Evolutionary conservation across 2,797 vertebrate species (phyloP).

Genomic region (Falco berigora): DNA sequence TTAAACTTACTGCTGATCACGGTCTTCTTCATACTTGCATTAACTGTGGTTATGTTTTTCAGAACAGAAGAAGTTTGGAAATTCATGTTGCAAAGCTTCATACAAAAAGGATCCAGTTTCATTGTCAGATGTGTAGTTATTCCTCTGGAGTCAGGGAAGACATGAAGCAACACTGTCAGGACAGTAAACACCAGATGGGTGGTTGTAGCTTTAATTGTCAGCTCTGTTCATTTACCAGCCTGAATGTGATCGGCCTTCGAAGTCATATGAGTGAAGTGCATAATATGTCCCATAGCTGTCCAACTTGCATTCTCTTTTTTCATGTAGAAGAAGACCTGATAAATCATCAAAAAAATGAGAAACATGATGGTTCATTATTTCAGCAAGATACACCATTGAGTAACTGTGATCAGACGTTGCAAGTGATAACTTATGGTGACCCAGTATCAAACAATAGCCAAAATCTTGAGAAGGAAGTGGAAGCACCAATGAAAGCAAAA

Average conservation of each 20-base stretch:
- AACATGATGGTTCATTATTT: slow-evolving; percentile 30
- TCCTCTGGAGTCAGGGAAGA: slow-evolving; percentile 53
- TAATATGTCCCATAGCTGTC: slow-evolving; percentile 56
- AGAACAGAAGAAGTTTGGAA: slow-evolving; percentile 72
- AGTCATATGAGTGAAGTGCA: slow-evolving; percentile 72
- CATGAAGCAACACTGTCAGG: slow-evolving; percentile 67
- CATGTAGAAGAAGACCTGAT: slow-evolving; percentile 59
- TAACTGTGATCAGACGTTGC: slow-evolving; percentile 14
- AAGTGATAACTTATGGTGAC: not conserved
- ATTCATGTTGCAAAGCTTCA: slow-evolving; percentile 74
- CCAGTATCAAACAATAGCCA: slow-evolving; percentile 15
- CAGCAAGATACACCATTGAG: slow-evolving; percentile 1
- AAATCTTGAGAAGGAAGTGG: not conserved
- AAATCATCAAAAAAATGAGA: slow-evolving; percentile 60
- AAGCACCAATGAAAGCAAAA: slow-evolving; percentile 60
- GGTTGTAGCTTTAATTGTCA: slow-evolving; percentile 59
- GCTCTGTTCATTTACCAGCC: slow-evolving; percentile 61
- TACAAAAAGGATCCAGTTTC: slow-evolving; percentile 71
- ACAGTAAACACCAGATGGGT: slow-evolving; percentile 57
- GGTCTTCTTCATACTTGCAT: slow-evolving; percentile 67
- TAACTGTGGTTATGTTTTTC: slow-evolving; percentile 76
- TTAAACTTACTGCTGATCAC: slow-evolving; percentile 34
- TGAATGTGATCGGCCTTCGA: slow-evolving; percentile 26
- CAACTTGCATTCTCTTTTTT: slow-evolving; percentile 63
- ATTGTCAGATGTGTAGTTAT: slow-evolving; percentile 74